Evolutionary conservation across 2,797 vertebrate species (phyloP), one percentile per base, ranked within the genome.

Genomic region (Protosalanx chinensis): DNA sequence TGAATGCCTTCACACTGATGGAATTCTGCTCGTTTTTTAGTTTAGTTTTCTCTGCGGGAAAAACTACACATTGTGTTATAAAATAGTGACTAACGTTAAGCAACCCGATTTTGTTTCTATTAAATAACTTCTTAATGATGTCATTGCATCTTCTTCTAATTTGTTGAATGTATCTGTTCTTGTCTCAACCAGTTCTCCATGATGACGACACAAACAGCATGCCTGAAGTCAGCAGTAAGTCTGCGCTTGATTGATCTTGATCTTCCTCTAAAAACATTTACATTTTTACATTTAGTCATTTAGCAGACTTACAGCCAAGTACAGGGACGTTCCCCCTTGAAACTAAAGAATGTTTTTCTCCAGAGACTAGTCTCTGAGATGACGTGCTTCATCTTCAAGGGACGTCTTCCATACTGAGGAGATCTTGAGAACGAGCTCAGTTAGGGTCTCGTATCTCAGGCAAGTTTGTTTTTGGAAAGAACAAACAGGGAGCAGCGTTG

Each of bases 211-310:
- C 79, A 23, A 76, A 78, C 68, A 88, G 78, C 51, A 81, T 86
- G 77, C 84, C 85, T 4, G 88, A 90, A 2, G 77, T 80, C 63
- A 79, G 81, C 64, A 78, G 87, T 90, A 74, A 84, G 87, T 84
- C 7, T 12, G 7, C 13, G 8, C 2, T 46, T 46, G 10, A 46
- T 46, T 13, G 3, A 46, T 46, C 41, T 46, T 13, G 3, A 46
- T 46, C 41, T 46, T 46, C 41, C 41, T 46, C 10, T 46, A 3
- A 12, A 46, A 46, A 46, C 7, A 27, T 27, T 1, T 27, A 27
- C 23, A 27, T 27, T 27, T 27, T 27, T 27, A 27, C 23, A 27
- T 27, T 27, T 27, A 27, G 23, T 27, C 23, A 27, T 27, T 27
- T 27, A 27, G 23, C 23, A 27, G 23, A 27, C 23, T 27, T 27